Base-by-base conservation (phyloP, 2,113 vertebrate genomes). In the Chionomys nivalis region DNA sequence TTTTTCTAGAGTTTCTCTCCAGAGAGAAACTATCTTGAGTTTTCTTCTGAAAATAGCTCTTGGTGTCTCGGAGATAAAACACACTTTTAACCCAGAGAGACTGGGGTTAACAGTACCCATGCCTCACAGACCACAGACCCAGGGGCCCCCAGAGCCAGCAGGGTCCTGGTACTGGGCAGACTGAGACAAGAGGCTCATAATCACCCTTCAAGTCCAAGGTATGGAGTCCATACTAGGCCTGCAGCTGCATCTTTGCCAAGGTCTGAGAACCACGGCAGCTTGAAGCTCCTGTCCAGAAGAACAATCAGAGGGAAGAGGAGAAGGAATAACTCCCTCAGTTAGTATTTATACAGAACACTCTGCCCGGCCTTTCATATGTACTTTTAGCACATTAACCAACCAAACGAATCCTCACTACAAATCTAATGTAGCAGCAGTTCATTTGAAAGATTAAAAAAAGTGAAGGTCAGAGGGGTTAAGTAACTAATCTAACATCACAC, bases 401-500 rank as follows among this genome's bases (percentile, higher is more conserved):
- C 39, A 24, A 87, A 70, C n/a, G 49, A 78, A 68, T 17, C 47
- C 24, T 91, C 26, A 52, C 42, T 47, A 39, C 17, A 90, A 55
- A 89, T 68, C 44, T 86, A 91, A 92, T n/a, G 82, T 8, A 72
- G 61, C 90, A 73, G 49, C 87, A 88, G 81, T 94, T 17, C 77
- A 17, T 86, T 23, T 75, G 66, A 61, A 96, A 96, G 87, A 94
- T 89, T 85, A 23, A 7, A 93, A 95, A 91, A 42, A 39, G 63
- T 61, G 14, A 58, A 66, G 68, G 70, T 78, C 87, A 61, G 70
- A 95, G 75, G 89, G 61, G 36, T 94, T 94, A 94, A 93, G 87
- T 65, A 91, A 96, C 42, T 86, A 95, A n/a, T 87, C 31, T 89
- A 93, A 93, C n/a, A 58, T 76, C 94, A 95, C 93, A 95, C 10